These are phyloP conservation scores for Linepithema humile DNA, from an alignment of 1,140 invertebrate species.

Conservation along the genomic window DNA sequence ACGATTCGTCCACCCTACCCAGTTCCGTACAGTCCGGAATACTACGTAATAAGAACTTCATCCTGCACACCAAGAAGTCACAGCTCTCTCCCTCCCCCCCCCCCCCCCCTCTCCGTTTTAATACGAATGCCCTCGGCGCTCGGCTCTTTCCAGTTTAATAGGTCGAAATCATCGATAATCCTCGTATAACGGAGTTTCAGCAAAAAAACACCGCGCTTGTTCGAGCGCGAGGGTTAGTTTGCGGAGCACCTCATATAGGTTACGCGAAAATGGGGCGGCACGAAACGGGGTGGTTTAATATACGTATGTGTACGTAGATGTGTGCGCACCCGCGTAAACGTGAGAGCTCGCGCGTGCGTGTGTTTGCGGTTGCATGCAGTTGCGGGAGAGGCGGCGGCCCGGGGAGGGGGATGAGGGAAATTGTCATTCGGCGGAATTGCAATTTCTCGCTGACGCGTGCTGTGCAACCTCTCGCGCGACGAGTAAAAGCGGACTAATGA, in stretches of 20 bases:
- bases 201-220: slow-evolving; percentile 51
- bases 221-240: slow-evolving; percentile 18
- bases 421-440: slow-evolving; percentile 79
- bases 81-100: background rate
- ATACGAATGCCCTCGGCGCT: slow-evolving; percentile 59
- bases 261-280: background rate
- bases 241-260: background rate
- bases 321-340: background rate
- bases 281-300: background rate
- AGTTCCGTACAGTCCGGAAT: slow-evolving; percentile 60
- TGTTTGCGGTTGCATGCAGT: slow-evolving; percentile 26
- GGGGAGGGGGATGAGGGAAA: slow-evolving; percentile 51
- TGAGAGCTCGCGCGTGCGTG: background rate
- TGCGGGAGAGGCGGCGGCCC: slow-evolving; percentile 1
- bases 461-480: slow-evolving; percentile 69
- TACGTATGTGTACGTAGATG: slow-evolving; percentile 12
- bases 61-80: slow-evolving; percentile 56
- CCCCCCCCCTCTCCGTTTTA: slow-evolving; percentile 47
- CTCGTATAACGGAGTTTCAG: slow-evolving; percentile 64
- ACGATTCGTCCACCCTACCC: slow-evolving; percentile 47
- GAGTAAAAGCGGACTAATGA: slow-evolving; percentile 77
- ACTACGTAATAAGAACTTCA: slow-evolving; percentile 66
- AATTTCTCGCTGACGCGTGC: slow-evolving; percentile 78
- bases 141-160: slow-evolving; percentile 65
- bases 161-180: slow-evolving; percentile 73